Conservation (phyloP, 2,888 invertebrate genomes). For the Sturmia bella region DNA sequence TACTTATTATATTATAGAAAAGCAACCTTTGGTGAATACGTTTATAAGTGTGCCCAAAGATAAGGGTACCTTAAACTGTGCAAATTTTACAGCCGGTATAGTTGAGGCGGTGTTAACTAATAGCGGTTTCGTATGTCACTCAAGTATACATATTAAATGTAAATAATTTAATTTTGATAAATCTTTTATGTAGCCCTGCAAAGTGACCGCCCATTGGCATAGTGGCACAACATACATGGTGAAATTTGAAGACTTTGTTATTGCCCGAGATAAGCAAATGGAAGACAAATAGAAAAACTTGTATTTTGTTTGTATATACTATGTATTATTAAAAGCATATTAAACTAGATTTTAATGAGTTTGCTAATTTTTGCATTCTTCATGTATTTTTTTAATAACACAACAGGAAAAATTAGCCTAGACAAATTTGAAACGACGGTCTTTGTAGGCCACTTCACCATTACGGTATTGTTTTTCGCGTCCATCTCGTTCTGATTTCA, state of each 20-base stretch:
- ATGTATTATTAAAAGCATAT: constrained; percentile 61
- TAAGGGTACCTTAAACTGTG: constrained; percentile 98
- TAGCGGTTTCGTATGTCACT: constrained; percentile 95
- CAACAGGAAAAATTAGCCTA: constrained; percentile 77
- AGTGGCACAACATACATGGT: constrained; percentile 99
- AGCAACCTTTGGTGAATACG: constrained; percentile 97
- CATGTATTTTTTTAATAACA: background rate
- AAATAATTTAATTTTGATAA: background rate
- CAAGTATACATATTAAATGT: background rate
- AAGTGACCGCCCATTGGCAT: constrained; percentile 99
- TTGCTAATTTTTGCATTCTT: background rate
- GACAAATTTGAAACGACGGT: constrained; percentile 87
- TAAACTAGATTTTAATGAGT: constrained; percentile 59
- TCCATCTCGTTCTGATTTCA: constrained; percentile 83
- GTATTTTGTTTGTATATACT: constrained; percentile 44
- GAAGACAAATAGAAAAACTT: constrained; percentile 88
- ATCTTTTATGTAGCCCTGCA: constrained; percentile 91
- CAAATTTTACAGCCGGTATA: constrained; percentile 98
- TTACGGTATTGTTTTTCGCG: constrained; percentile 85
- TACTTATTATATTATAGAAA: constrained; percentile 99
- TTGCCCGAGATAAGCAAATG: constrained; percentile 93
- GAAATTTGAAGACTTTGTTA: constrained; percentile 96
- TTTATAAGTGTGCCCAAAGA: constrained; percentile 99
- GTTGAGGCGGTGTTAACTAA: constrained; percentile 97
- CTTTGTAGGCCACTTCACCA: constrained; percentile 89